These are phyloP conservation scores for Nannoperca obscura DNA, from an alignment of 2,797 vertebrate genomes.

Conservation along the genomic window DNA sequence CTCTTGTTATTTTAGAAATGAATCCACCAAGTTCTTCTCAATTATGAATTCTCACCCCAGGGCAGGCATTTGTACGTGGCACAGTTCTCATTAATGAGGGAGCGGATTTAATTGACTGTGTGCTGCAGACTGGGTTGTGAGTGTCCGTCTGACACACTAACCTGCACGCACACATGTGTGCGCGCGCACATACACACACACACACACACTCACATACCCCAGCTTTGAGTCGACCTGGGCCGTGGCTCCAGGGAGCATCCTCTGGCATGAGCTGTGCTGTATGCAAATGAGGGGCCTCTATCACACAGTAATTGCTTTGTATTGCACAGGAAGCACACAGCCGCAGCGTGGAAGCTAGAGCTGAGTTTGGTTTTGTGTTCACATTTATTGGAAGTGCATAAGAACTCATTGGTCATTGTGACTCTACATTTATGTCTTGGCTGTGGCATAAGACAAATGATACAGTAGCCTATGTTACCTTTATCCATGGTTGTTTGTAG, in stretches of 20 bases:
- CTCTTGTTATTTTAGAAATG: constrained; percentile 70
- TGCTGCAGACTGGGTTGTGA: constrained; percentile 47
- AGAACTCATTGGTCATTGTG: background rate
- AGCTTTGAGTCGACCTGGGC: constrained; percentile 40
- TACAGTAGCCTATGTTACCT: background rate
- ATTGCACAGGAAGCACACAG: constrained; percentile 32
- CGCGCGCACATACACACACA: constrained; percentile 26
- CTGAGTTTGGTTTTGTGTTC: constrained; percentile 11
- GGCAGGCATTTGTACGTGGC: constrained; percentile 80
- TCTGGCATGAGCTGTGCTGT: constrained; percentile 46
- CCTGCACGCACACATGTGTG: constrained; percentile 18
- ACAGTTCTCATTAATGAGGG: constrained; percentile 77
- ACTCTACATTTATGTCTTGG: background rate
- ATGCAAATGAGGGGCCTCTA: constrained; percentile 67
- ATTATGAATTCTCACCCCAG: constrained; percentile 79
- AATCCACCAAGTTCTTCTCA: constrained; percentile 71
- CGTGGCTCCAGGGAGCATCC: constrained; percentile 60
- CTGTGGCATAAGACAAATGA: background rate
- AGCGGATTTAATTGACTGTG: constrained; percentile 77
- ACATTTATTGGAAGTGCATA: background rate
- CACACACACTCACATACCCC: constrained; percentile 20
- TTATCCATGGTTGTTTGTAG: background rate
- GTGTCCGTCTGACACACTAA: constrained; percentile 59
- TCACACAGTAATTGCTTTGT: constrained; percentile 59
- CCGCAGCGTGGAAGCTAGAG: background rate